These are phyloP conservation scores for Neodiprion lecontei DNA, from an alignment of 1,140 invertebrate species.

Conservation along the genomic window DNA sequence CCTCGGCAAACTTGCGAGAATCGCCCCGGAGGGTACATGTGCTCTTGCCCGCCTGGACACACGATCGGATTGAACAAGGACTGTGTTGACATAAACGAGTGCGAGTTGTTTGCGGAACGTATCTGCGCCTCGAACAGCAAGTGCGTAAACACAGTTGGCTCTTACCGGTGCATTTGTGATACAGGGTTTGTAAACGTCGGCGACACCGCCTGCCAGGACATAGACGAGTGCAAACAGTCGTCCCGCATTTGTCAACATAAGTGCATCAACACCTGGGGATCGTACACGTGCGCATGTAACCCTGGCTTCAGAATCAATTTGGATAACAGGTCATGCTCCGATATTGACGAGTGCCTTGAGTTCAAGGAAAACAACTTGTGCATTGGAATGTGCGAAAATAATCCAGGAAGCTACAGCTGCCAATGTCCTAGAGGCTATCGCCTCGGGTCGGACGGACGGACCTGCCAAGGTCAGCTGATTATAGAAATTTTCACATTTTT, in stretches of 20 bases:
- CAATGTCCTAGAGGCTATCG: slow-evolving; percentile 86
- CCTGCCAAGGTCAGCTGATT: slow-evolving; percentile 73
- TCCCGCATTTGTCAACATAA: slow-evolving; percentile 79
- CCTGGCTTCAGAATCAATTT: slow-evolving; percentile 73
- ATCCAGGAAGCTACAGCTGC: slow-evolving; percentile 86
- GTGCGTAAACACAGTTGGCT: slow-evolving; percentile 69
- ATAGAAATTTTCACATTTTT: too few relatives aligned
- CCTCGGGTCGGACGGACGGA: slow-evolving; percentile 71
- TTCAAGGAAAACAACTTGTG: slow-evolving; percentile 76
- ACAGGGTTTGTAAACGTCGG: slow-evolving; percentile 72
- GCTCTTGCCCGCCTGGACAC: slow-evolving; percentile 75
- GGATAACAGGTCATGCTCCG: slow-evolving; percentile 82
- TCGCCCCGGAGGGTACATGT: slow-evolving; percentile 75
- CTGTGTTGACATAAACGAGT: slow-evolving; percentile 74
- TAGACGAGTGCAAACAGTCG: slow-evolving; percentile 71
- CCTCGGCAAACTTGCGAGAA: slow-evolving; percentile 78
- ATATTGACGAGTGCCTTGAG: slow-evolving; percentile 87
- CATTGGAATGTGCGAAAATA: slow-evolving; percentile 86
- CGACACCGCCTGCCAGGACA: slow-evolving; percentile 65
- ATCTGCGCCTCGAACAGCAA: slow-evolving; percentile 50
- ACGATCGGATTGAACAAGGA: slow-evolving; percentile 39
- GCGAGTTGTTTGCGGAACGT: slow-evolving; percentile 53
- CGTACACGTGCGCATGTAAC: slow-evolving; percentile 79
- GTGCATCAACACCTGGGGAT: slow-evolving; percentile 86
- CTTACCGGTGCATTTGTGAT: slow-evolving; percentile 68